These are phyloP conservation scores for Danionella cerebrum DNA, from an alignment of 2,113 vertebrate genomes.

Conservation along the genomic window DNA sequence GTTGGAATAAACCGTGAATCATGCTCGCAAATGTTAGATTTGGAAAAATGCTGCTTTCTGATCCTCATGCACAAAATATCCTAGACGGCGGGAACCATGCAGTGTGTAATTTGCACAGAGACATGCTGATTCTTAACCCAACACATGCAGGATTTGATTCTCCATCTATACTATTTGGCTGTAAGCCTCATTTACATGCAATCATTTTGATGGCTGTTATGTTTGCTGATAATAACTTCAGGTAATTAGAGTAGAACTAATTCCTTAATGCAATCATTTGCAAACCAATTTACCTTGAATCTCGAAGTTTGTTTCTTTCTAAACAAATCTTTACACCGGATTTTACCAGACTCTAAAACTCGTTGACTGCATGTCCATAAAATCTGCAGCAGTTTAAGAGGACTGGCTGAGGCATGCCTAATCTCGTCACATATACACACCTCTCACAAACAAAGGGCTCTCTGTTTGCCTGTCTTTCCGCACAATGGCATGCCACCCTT, in stretches of 20 bases:
- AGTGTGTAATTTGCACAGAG: not conserved
- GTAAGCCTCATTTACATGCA: not conserved
- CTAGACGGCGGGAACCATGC: not conserved
- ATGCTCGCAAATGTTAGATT: not conserved
- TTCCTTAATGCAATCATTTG: too few relatives aligned
- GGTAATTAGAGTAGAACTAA: too few relatives aligned
- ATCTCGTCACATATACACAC: not conserved
- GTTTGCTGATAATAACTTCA: not conserved
- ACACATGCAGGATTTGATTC: not conserved
- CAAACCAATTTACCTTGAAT: too few relatives aligned
- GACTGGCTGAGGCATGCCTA: not conserved
- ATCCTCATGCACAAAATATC: not conserved
- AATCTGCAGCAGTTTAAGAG: not conserved
- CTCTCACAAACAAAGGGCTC: not conserved
- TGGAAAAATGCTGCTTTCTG: not conserved
- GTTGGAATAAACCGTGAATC: not conserved
- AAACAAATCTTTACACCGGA: too few relatives aligned
- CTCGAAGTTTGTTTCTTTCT: too few relatives aligned
- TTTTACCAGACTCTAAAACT: too few relatives aligned
- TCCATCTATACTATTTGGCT: not conserved
- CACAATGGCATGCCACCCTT: not conserved
- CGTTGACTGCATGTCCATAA: too few relatives aligned
- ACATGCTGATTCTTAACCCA: not conserved
- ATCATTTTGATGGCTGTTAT: not conserved
- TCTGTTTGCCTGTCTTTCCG: constrained; percentile 23